Conservation (phyloP, 2,113 vertebrate species). For the Desmodus rotundus region DNA sequence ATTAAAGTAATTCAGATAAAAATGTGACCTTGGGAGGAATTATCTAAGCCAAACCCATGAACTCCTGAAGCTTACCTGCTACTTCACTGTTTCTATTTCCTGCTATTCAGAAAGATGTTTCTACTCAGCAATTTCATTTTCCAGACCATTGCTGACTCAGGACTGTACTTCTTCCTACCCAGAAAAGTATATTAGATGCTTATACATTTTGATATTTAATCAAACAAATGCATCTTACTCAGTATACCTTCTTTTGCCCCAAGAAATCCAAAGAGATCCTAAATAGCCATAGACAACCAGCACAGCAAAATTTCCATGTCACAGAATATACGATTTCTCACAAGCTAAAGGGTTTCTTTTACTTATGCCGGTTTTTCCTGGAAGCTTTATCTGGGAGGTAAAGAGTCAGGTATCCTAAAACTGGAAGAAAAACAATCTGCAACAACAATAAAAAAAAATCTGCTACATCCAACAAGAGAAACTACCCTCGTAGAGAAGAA, state of each 20-base stretch:
- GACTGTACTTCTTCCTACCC: neutral
- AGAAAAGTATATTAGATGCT: neutral
- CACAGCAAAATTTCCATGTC: neutral
- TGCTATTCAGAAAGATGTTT: neutral
- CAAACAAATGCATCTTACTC: constrained; percentile 34
- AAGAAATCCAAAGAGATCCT: neutral
- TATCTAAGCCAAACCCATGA: neutral
- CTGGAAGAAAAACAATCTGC: constrained; percentile 32
- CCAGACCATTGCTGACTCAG: constrained; percentile 1
- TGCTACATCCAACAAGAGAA: constrained; percentile 8
- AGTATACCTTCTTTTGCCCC: neutral
- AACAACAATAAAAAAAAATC: neutral
- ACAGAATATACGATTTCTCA: neutral
- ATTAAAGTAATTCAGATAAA: neutral
- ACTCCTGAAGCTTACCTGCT: neutral
- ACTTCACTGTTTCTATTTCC: neutral
- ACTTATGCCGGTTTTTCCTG: neutral
- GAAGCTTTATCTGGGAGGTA: neutral
- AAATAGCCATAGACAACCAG: neutral
- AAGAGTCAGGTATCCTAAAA: constrained; percentile 15
- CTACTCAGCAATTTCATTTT: constrained; percentile 41
- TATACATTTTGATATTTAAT: constrained; percentile 22
- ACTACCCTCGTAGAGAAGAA: neutral
- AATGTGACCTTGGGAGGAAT: neutral
- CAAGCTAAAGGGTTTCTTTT: neutral